Base-by-base conservation (phyloP, 2,888 invertebrate species). In the Stegana nigrithorax region DNA sequence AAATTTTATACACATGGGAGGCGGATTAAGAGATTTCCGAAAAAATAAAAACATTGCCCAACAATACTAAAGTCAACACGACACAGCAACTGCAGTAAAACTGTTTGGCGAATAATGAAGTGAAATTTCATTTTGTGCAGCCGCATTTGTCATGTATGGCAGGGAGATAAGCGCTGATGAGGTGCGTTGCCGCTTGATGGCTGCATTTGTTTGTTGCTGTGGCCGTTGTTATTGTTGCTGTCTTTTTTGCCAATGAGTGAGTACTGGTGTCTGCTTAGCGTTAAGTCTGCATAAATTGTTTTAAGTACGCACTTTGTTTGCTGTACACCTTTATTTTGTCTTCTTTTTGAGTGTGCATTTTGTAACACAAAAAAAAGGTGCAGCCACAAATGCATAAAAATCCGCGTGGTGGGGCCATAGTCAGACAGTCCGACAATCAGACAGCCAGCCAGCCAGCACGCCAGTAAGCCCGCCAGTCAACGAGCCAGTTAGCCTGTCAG, bases 1-100 rank as follows among this genome's bases (percentile, higher is more conserved):
- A 78, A 76, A 79, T 78, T 75, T 67, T 73, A 78, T 80, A 73
- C 68, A 78, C 76, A 68, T 72, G 75, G 69, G 73, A 71, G 75
- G 71, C 67, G 75, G 73, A 75, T 75, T 75, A 73, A 75, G 73
- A 75, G 72, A 72, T 77, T 74, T 70, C 66, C 67, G 61, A 44
- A 62, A 65, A 63, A 64, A 66, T 36, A 8, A 44, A 26, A n/a
- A n/a, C n/a, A n/a, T n/a, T n/a, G n/a, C n/a, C n/a, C 19, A n/a
- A 32, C n/a, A 1, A 19, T 42, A 50, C 25, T 26, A 50, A 50
- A 21, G 23, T 5, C 19, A 50, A 21, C 17, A 45, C n/a, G 5
- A 23, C 45, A 36, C 21, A 32, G 17, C 39, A 39, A 23, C 21
- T 21, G 36, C 32, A 32, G 50, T 50, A n/a, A 25, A 50, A 50